Evolutionary conservation across 2,888 invertebrate genomes (phyloP), one percentile per base, ranked within the genome.

Genomic region (Entomobrya proxima): DNA sequence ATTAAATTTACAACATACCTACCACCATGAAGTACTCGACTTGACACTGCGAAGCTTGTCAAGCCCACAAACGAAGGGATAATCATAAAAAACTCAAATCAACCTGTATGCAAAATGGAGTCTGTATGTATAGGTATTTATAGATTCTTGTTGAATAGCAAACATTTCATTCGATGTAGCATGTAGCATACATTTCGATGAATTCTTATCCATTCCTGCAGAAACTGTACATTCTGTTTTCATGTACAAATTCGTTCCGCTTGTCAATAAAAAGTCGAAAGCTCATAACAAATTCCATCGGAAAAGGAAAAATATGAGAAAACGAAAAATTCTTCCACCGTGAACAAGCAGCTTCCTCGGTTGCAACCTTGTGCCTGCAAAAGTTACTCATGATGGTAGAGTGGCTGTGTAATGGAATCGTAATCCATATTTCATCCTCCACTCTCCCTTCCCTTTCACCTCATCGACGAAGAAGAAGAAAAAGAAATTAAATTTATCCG

Each of bases 401-500:
- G 52, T 58, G 21, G 76, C 35, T 37, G 64, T 2, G 58, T 52
- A 77, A 58, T 76, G 47, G 64, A 69, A 79, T 69, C 55, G 69
- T 21, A 79, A 79, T 69, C 79, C 79, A 79, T 79, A 79, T 79
- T 69, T 79, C 79, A 79, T 79, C 69, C 35, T 50, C 32, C 47
- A 32, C 52, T 37, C 27, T 15, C 44, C 52, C 47, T 47, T 37
- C 27, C 21, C 44, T 37, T 72, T 47, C 47, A 18, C 24, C 30
- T 47, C n/a, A 30, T 30, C 44, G n/a, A 72, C 27, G 47, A n/a
- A 69, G 40, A 44, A 5, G n/a, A 21, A 40, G 11, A 37, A 69
- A 52, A 47, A 79, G 79, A 79, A 79, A 79, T 79, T 79, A 52
- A 79, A 79, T 79, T 79, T 69, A 47, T 69, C 79, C 69, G 37